Conservation (phyloP, 2,113 vertebrate genomes). For the Phoxinus phoxinus region DNA sequence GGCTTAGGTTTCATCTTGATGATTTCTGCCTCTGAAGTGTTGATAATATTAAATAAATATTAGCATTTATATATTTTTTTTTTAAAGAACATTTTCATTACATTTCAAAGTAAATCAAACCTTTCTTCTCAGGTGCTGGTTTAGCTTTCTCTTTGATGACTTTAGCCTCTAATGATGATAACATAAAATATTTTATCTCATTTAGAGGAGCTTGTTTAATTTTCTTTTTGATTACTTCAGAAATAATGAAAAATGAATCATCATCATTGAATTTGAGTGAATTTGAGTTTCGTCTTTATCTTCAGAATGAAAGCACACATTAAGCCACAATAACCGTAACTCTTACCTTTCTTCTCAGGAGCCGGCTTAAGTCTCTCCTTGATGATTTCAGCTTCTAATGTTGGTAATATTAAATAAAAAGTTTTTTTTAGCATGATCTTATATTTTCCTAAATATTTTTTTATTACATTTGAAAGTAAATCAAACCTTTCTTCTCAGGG, state of each 20-base stretch:
- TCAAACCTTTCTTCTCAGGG: constrained; percentile 9
- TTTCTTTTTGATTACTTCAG: constrained; percentile 16
- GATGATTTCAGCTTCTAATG: neutral
- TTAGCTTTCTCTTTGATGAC: constrained; percentile 27
- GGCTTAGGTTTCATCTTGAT: constrained; percentile 64
- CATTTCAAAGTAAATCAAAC: neutral
- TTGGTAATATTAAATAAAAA: neutral
- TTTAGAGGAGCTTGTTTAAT: neutral
- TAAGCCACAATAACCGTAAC: neutral
- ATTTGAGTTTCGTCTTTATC: neutral
- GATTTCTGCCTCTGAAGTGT: constrained; percentile 57
- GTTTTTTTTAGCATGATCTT: neutral
- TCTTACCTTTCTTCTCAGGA: constrained; percentile 1
- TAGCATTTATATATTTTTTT: neutral
- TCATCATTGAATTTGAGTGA: neutral
- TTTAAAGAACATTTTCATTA: neutral
- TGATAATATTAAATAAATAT: neutral
- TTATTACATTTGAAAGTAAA: neutral
- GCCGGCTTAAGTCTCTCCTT: neutral
- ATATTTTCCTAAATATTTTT: neutral
- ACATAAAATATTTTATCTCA: neutral
- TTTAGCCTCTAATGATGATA: neutral
- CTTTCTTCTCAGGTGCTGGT: constrained; percentile 1
- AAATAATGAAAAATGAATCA: neutral
- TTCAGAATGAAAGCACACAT: neutral